These are phyloP conservation scores for Hormaphis cornu DNA, from an alignment of 1,140 invertebrate species.

Conservation along the genomic window DNA sequence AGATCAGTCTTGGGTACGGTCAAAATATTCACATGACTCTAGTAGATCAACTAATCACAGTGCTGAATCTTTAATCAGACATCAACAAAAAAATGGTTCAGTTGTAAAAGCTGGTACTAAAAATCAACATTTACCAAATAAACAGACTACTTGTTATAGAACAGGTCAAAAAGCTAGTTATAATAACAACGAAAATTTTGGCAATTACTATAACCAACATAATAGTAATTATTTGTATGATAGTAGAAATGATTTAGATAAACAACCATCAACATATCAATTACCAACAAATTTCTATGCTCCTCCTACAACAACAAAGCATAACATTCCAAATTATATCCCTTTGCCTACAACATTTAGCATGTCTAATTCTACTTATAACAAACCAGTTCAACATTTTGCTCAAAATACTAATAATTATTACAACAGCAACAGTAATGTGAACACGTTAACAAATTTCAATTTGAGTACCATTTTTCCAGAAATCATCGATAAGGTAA, in stretches of 20 bases:
- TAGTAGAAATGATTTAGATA: slow-evolving; percentile 6
- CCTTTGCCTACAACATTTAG: slow-evolving; percentile 21
- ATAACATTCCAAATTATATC: slow-evolving; percentile 24
- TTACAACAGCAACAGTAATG: slow-evolving; percentile 12
- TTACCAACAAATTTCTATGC: slow-evolving; percentile 12
- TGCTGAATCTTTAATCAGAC: slow-evolving; percentile 50
- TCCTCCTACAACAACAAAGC: slow-evolving; percentile 10
- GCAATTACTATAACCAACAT: slow-evolving; percentile 10
- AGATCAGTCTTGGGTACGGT: slow-evolving; percentile 27
- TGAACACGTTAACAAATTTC: slow-evolving; percentile 54
- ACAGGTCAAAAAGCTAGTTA: slow-evolving; percentile 9
- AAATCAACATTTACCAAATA: slow-evolving; percentile 6
- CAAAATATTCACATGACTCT: slow-evolving; percentile 28
- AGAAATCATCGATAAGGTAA: slow-evolving; percentile 58
- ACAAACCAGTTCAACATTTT: slow-evolving; percentile 28
- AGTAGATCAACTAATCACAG: slow-evolving; percentile 45
- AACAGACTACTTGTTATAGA: slow-evolving; percentile 23
- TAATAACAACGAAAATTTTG: slow-evolving; percentile 26
- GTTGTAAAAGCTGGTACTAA: not conserved
- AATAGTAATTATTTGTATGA: slow-evolving; percentile 29
- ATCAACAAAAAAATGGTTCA: slow-evolving; percentile 41
- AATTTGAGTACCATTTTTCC: slow-evolving; percentile 60
- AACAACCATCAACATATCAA: slow-evolving; percentile 14
- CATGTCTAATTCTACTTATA: slow-evolving; percentile 17
- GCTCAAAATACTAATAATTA: slow-evolving; percentile 24